These are phyloP conservation scores for Branchinecta sandiegonensis DNA, from an alignment of 2,888 invertebrate species.

Conservation along the genomic window DNA sequence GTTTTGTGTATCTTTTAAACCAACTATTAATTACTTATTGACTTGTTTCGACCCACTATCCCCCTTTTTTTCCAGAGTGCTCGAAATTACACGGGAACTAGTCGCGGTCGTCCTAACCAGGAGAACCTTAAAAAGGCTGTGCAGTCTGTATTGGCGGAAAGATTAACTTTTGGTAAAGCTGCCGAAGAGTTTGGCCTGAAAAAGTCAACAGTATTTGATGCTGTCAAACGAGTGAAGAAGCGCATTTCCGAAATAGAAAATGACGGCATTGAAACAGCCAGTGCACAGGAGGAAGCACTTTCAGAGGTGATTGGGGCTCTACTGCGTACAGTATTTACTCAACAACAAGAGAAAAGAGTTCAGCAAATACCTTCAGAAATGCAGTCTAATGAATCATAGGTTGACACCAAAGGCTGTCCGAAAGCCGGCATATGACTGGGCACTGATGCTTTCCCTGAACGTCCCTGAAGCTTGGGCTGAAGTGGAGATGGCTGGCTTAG, in stretches of 20 bases:
- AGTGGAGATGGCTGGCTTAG: slow-evolving; percentile 19
- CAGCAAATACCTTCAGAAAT: slow-evolving; percentile 18
- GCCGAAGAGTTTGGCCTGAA: slow-evolving; percentile 10
- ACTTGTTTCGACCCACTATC: no score
- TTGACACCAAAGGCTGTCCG: slow-evolving; percentile 8
- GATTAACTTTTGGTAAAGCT: not conserved
- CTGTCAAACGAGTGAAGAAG: not conserved
- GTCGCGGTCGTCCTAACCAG: no score
- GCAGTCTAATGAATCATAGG: slow-evolving; percentile 18
- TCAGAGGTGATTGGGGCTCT: not conserved
- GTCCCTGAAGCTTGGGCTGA: slow-evolving; percentile 17
- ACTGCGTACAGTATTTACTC: not conserved
- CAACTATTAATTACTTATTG: no score
- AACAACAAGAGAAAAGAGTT: slow-evolving; percentile 16
- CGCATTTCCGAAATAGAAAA: not conserved
- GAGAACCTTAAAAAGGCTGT: slow-evolving; percentile 13
- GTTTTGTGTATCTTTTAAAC: no score
- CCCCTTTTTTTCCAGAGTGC: no score
- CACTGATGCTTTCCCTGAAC: not conserved
- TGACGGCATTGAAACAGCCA: not conserved
- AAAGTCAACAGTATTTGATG: not conserved
- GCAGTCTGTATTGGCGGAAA: not conserved
- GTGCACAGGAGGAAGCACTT: not conserved
- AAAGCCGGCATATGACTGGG: slow-evolving; percentile 16
- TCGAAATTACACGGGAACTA: no score